Percentiles rank a stretch among this genome's conserved stretches.
These are phyloP conservation scores for Caenorhabditis afra DNA, from an alignment of 2,888 invertebrate genomes.

Conservation along the genomic window DNA sequence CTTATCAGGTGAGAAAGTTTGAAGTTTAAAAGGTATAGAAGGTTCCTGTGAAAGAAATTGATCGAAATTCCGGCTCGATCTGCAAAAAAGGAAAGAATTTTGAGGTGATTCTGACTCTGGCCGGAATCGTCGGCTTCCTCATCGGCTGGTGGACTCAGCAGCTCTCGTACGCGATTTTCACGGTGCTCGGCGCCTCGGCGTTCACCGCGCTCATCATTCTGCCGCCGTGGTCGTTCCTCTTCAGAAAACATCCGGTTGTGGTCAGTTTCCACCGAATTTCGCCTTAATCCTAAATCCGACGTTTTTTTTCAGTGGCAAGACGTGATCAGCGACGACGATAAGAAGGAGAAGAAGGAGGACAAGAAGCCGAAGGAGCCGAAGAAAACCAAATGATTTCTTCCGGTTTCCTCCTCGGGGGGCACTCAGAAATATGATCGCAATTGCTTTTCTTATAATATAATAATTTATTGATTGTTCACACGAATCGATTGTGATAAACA, in stretches of 20 bases:
- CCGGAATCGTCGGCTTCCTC: slow-evolving; percentile 76
- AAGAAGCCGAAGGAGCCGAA: slow-evolving; percentile 51
- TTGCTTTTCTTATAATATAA: too few species aligned
- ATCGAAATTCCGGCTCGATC: too few species aligned
- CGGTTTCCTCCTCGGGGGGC: too few species aligned
- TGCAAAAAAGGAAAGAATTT: slow-evolving; percentile 8
- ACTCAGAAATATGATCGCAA: too few species aligned
- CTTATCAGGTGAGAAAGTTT: slow-evolving; percentile 74
- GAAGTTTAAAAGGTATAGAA: too few species aligned
- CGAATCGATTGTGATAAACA: too few species aligned
- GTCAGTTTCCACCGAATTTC: slow-evolving; percentile 33
- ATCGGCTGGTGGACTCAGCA: slow-evolving; percentile 75
- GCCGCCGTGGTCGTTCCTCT: slow-evolving; percentile 78
- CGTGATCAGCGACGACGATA: slow-evolving; percentile 5
- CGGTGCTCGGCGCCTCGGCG: slow-evolving; percentile 69
- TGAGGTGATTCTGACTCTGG: slow-evolving; percentile 74
- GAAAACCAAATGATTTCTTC: slow-evolving; percentile 53
- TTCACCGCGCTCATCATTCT: slow-evolving; percentile 75
- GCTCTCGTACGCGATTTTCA: slow-evolving; percentile 68
- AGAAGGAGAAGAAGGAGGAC: slow-evolving; percentile 40
- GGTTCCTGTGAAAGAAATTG: too few species aligned
- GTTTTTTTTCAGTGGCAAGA: slow-evolving; percentile 63
- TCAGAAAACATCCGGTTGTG: slow-evolving; percentile 72
- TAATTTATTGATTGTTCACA: too few species aligned
- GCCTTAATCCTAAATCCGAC: too few species aligned